Percentiles rank a stretch among this genome's conserved stretches.
Conservation (phyloP, 2,113 vertebrate species). For the Arenaria interpres region DNA sequence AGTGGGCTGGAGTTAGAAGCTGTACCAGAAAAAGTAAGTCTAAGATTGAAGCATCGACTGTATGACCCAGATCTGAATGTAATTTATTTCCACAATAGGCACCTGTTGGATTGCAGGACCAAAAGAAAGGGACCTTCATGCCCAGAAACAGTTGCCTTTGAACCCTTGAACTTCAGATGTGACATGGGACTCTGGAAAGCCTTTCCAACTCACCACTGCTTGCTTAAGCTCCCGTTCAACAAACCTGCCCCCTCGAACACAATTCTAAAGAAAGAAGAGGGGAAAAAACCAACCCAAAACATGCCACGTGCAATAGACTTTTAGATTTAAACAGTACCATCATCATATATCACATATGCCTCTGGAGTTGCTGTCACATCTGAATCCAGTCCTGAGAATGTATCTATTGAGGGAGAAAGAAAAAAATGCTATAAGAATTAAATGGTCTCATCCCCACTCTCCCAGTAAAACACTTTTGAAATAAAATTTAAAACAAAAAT, state of each 20-base stretch:
- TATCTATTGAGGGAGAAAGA: conserved; percentile 77
- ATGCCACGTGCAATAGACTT: neutral
- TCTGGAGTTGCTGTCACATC: conserved; percentile 77
- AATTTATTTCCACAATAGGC: neutral
- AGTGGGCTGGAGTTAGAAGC: neutral
- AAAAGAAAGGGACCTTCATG: neutral
- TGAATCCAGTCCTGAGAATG: conserved; percentile 83
- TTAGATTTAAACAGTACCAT: conserved; percentile 78
- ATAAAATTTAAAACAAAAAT: neutral
- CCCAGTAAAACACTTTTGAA: neutral
- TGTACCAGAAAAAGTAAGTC: neutral
- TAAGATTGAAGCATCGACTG: neutral
- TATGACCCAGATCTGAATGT: neutral
- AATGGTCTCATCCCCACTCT: neutral
- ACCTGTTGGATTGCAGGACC: neutral
- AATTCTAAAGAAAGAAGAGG: neutral
- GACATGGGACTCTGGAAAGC: neutral
- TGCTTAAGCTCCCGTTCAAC: neutral
- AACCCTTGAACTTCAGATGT: neutral
- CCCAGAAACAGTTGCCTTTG: neutral
- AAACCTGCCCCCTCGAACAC: neutral
- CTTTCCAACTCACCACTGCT: neutral
- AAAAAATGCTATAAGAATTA: neutral
- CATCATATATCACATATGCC: conserved; percentile 77
- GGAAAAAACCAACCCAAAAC: neutral